Evolutionary conservation across 1,140 invertebrate species (phyloP).

Genomic region (Drosophila nannoptera): DNA sequence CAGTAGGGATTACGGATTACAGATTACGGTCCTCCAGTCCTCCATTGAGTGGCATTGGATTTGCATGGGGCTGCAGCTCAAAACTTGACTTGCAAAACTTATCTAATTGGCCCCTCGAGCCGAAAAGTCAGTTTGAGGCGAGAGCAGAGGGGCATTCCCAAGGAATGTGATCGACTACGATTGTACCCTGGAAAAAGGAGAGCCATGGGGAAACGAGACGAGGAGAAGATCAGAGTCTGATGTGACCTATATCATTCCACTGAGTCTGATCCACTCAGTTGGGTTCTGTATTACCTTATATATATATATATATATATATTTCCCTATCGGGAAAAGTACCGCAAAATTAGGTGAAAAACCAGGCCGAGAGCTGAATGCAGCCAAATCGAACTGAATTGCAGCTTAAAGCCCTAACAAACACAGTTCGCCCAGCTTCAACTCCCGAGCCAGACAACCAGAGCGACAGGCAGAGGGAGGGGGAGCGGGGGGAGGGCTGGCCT

Average conservation of each 20-base stretch:
- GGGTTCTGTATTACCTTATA: too few species aligned
- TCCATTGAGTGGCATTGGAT: constrained; percentile 37
- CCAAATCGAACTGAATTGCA: constrained; percentile 1
- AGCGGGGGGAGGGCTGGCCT: neutral
- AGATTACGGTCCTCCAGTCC: neutral
- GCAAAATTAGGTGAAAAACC: too few species aligned
- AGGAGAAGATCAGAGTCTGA: too few species aligned
- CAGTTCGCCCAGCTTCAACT: neutral
- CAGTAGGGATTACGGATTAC: too few species aligned
- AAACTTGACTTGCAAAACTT: constrained; percentile 21
- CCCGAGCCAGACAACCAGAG: neutral
- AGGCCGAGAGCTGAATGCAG: neutral
- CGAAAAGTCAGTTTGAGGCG: neutral
- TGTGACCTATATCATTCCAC: too few species aligned
- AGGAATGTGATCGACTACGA: too few species aligned
- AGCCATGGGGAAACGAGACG: too few species aligned
- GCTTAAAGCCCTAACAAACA: neutral
- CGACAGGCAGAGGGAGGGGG: neutral
- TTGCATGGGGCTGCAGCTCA: constrained; percentile 16
- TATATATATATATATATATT: too few species aligned
- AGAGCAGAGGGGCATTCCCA: too few species aligned
- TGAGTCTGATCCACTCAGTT: too few species aligned
- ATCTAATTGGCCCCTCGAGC: constrained; percentile 23
- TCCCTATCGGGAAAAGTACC: too few species aligned
- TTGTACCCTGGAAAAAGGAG: too few species aligned